Percentiles rank a stretch among this genome's conserved stretches.
Evolutionary conservation across 2,113 vertebrate genomes (phyloP).

Genomic region (Mola mola): DNA sequence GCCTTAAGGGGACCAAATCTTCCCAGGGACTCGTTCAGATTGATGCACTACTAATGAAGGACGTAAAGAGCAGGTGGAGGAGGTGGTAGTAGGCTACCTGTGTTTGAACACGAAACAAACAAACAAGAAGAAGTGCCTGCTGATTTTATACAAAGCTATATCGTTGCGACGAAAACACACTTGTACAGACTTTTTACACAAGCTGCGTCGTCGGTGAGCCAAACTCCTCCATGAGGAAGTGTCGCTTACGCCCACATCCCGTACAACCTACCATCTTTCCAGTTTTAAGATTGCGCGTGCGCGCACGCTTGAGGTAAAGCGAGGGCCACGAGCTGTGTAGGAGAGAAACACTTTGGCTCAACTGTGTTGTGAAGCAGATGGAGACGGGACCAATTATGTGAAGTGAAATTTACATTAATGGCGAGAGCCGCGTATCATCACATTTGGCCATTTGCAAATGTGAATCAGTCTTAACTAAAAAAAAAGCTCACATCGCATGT

Average conservation of each 20-base stretch:
- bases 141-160: conserved; percentile 80
- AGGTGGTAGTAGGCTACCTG: conserved; percentile 61
- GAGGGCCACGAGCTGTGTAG: conserved; percentile 64
- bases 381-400: conserved; percentile 70
- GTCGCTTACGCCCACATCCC: conserved; percentile 63
- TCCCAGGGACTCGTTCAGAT: conserved; percentile 54
- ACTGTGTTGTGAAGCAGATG: conserved; percentile 64
- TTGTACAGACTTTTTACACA: conserved; percentile 63
- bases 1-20: conserved; percentile 77
- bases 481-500: no score
- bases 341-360: conserved; percentile 61
- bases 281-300: conserved; percentile 54
- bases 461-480: no score
- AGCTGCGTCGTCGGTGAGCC: conserved; percentile 71
- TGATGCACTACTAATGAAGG: conserved; percentile 82
- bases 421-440: conserved; percentile 47
- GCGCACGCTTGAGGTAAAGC: conserved; percentile 57
- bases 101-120: conserved; percentile 65
- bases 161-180: conserved; percentile 57
- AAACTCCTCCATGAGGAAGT: conserved; percentile 84
- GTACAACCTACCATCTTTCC: conserved; percentile 49
- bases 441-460: conserved; percentile 62
- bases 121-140: conserved; percentile 88
- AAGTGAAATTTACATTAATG: conserved; percentile 71
- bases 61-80: conserved; percentile 56